Evolutionary conservation across 2,113 vertebrate species (phyloP).

Genomic region (Phaethon lepturus): DNA sequence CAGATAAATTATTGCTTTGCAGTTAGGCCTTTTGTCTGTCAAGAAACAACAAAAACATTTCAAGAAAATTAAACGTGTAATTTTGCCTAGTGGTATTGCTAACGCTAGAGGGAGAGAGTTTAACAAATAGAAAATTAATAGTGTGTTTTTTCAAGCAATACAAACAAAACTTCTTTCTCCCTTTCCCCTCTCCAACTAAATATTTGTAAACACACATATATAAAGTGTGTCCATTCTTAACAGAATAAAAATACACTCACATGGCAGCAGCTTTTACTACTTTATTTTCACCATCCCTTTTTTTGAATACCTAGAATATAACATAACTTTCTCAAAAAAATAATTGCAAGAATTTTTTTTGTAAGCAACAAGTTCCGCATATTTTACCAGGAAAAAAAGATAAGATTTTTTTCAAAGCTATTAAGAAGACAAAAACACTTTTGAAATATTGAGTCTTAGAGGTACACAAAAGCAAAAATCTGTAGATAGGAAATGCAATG

Average conservation of each 20-base stretch:
- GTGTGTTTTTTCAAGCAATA: not conserved
- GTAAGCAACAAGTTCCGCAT: not conserved
- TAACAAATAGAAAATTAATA: slow-evolving; percentile 21
- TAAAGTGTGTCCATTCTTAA: not conserved
- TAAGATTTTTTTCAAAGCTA: not conserved
- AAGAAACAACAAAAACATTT: not conserved
- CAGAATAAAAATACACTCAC: not conserved
- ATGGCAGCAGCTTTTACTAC: not conserved
- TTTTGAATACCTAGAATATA: not conserved
- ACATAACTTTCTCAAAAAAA: not conserved
- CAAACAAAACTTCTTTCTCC: not conserved
- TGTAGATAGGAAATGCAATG: not conserved
- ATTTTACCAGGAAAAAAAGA: not conserved
- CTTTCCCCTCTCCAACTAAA: not conserved
- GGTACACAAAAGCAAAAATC: not conserved
- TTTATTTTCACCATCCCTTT: not conserved
- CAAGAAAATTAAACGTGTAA: not conserved
- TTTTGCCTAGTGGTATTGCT: not conserved
- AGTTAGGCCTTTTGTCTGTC: not conserved
- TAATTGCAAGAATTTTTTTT: not conserved
- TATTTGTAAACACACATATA: not conserved
- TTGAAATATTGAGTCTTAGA: not conserved
- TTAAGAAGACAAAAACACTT: not conserved
- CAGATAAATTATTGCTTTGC: not conserved
- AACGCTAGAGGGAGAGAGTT: not conserved